Evolutionary conservation across 2,888 invertebrate genomes (phyloP), one percentile per base, ranked within the genome.

Genomic region (Brachyopa scutellaris): DNA sequence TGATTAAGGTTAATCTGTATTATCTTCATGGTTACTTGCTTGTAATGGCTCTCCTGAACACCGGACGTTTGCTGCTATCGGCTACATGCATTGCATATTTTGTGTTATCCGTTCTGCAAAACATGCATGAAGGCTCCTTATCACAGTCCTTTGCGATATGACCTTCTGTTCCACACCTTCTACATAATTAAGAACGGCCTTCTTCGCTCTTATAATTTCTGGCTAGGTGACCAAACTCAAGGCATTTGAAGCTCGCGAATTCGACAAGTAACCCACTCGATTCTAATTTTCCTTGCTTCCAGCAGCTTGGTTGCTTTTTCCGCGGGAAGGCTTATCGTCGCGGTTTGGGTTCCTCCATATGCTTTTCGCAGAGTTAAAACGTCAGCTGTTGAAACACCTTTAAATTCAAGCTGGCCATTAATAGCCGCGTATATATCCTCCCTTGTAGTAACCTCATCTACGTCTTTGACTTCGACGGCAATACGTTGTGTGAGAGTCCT

Each of bases 121-220:
- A 47, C 40, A 69, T 38, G 15, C 69, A 47, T 8, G 31, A 19
- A 6, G 40, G 36, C 2, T 42, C n/a, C 15, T 31, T 36, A 5
- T 8, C 8, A 1, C 26, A 59, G 2, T 59, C 33, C 38, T 57
- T 49, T 1, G 70, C 29, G 23, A 59, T 57, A 31, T 59, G 57
- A n/a, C 59, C 38, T 19, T 49, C 70, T 33, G 13, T 15, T 33
- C 47, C 47, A 13, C 59, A 59, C 5, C 29, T 38, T 9, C n/a
- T 59, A 2, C 42, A 42, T 7, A 40, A 7, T 6, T 40, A 17
- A 8, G 40, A 40, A 2, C 1, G 40, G 17, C 17, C 40, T 40
- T 7, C 40, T 17, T 6, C 17, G 7, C 2, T 17, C 17, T 17
- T 40, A 17, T 15, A 40, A 5, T 40, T 7, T 1, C 8, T 17